These are phyloP conservation scores for Acanthosepion esculentum DNA, from an alignment of 2,888 invertebrate genomes.

Conservation along the genomic window DNA sequence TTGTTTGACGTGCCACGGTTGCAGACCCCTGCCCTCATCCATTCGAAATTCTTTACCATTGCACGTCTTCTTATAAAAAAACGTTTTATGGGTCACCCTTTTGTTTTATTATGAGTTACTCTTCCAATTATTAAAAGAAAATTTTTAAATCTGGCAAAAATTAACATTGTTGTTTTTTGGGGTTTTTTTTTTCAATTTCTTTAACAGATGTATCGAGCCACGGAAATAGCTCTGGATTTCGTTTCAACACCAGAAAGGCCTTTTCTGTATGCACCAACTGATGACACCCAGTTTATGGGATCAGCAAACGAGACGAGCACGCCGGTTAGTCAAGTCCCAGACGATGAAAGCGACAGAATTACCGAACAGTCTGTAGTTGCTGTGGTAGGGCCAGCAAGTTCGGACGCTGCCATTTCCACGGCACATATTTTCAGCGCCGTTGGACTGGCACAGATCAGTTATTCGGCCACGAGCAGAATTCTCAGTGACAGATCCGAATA, in stretches of 20 bases:
- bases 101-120: no score
- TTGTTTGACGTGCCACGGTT: no score
- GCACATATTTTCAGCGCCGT: neutral
- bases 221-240: neutral
- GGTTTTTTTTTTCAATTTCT: neutral
- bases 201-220: neutral
- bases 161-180: no score
- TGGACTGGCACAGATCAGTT: conserved; percentile 34
- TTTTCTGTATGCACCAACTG: neutral
- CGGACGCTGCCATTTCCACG: neutral
- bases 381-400: conserved; percentile 37
- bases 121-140: neutral
- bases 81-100: no score
- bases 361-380: conserved; percentile 34
- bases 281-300: rapidly evolving
- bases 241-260: neutral
- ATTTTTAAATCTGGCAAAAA: no score
- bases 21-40: no score
- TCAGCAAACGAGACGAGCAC: neutral
- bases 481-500: neutral
- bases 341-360: neutral
- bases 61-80: no score
- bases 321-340: rapidly evolving
- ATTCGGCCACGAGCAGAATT: neutral
- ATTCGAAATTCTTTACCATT: no score